These are phyloP conservation scores for Myodes glareolus DNA, from an alignment of 2,113 vertebrate species.

Conservation along the genomic window DNA sequence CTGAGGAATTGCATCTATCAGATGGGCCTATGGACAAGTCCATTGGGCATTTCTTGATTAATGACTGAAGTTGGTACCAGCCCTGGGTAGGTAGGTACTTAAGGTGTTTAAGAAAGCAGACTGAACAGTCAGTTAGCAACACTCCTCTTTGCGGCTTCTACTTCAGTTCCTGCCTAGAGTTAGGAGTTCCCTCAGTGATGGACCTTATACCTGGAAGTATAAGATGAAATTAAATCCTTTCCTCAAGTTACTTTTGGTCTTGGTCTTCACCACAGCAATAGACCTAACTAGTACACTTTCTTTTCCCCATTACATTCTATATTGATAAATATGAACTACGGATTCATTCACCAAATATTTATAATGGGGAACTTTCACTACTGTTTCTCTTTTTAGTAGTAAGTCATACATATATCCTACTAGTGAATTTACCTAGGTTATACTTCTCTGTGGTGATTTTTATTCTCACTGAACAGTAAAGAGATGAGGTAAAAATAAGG, in stretches of 20 bases:
- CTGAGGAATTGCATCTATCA: background rate
- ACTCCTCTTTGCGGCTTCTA: background rate
- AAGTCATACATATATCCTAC: background rate
- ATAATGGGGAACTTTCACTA: slow-evolving; percentile 8
- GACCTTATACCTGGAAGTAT: background rate
- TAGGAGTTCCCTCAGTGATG: no score
- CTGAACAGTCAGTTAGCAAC: background rate
- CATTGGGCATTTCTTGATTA: background rate
- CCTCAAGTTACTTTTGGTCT: background rate
- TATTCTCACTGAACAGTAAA: background rate
- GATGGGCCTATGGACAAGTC: background rate
- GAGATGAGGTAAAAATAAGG: slow-evolving; percentile 42
- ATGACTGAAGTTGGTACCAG: background rate
- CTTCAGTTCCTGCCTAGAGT: background rate
- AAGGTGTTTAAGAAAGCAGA: background rate
- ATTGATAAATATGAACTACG: background rate
- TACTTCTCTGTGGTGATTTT: slow-evolving; percentile 41
- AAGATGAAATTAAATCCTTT: background rate
- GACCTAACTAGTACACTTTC: background rate
- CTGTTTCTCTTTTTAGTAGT: background rate
- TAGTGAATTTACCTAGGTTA: slow-evolving; percentile 25
- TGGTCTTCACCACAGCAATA: background rate
- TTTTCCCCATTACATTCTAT: background rate
- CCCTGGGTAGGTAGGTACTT: background rate
- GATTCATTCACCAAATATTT: slow-evolving; percentile 10